Conservation (phyloP, 2,113 vertebrate species). For the Cariama cristata region DNA sequence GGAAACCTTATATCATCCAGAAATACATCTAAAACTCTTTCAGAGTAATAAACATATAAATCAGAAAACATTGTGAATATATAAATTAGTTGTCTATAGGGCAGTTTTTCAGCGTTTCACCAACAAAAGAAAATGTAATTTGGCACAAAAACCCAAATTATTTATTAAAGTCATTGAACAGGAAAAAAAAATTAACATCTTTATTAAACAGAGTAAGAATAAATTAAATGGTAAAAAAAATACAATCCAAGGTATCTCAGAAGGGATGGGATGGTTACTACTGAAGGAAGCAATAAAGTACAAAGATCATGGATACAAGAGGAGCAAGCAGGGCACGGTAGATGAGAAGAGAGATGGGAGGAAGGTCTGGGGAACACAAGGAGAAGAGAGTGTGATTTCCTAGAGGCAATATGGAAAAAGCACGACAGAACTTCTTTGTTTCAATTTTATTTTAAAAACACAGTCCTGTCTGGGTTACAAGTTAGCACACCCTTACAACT, state of each 20-base stretch:
- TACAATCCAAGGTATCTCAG: not conserved
- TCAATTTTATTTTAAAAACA: constrained; percentile 29
- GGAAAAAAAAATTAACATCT: not conserved
- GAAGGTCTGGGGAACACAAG: not conserved
- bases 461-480: constrained; percentile 23
- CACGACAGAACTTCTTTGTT: constrained; percentile 36
- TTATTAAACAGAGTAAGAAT: not conserved
- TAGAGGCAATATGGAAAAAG: not conserved
- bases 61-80: not conserved
- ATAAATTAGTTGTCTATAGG: not conserved
- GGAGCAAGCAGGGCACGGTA: not conserved
- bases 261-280: not conserved
- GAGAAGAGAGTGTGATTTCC: not conserved
- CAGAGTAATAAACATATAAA: not conserved
- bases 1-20: not conserved
- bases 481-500: constrained; percentile 22
- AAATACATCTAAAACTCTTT: not conserved
- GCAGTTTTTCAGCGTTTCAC: not conserved
- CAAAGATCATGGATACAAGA: not conserved
- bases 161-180: not conserved
- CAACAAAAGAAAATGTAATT: not conserved
- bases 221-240: not conserved
- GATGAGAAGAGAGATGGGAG: not conserved
- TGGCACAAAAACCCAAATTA: not conserved
- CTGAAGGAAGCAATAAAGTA: not conserved